Percentiles rank a stretch among this genome's conserved stretches.
Evolutionary conservation across 2,797 vertebrate genomes (phyloP).

Genomic region (Crenuchus spilurus): DNA sequence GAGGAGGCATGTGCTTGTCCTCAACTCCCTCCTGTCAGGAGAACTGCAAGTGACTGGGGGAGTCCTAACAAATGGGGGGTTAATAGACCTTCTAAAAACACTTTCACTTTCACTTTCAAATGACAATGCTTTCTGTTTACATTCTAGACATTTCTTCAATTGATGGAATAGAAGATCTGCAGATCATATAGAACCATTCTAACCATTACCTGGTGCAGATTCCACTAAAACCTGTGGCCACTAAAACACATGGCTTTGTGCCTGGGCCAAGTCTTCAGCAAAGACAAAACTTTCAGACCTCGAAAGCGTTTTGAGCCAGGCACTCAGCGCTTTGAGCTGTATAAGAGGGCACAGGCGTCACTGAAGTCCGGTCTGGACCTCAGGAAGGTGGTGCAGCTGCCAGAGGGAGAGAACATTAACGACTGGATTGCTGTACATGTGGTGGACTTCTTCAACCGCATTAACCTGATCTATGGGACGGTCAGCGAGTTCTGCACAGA

Average conservation of each 20-base stretch:
- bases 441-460: constrained; percentile 98
- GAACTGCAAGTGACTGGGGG: too few species aligned
- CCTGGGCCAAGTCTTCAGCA: constrained; percentile 97
- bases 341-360: constrained; percentile 97
- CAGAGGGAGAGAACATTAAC: constrained; percentile 88
- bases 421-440: constrained; percentile 98
- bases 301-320: constrained; percentile 94
- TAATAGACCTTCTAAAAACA: too few species aligned
- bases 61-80: too few species aligned
- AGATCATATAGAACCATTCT: background rate
- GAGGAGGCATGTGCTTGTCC: too few species aligned
- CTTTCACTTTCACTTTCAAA: too few species aligned
- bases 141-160: constrained; percentile 42
- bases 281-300: constrained; percentile 97
- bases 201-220: constrained; percentile 11
- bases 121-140: constrained; percentile 10
- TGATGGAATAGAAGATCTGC: constrained; percentile 19
- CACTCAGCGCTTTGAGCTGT: constrained; percentile 95
- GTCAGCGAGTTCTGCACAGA: constrained; percentile 95
- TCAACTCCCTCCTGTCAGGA: too few species aligned
- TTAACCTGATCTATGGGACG: constrained; percentile 98
- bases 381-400: constrained; percentile 92
- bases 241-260: constrained; percentile 86
- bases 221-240: background rate
- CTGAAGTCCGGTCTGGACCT: constrained; percentile 96